phyloP scores from a whole-genome alignment of 2,888 invertebrate genomes.

The Spilarctia lutea region DNA sequence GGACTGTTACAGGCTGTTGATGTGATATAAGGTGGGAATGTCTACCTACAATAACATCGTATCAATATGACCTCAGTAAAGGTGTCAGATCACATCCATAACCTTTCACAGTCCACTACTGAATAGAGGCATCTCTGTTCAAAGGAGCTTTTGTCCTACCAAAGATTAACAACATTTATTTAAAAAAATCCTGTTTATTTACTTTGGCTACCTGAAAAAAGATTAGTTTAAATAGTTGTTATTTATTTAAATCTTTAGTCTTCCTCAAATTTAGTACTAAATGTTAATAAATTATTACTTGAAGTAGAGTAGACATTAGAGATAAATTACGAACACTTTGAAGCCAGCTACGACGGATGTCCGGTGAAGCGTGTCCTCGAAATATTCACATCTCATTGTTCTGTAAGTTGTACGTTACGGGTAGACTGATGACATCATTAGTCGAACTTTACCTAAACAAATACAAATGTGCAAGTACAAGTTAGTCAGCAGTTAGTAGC shows the following conservation, averaged over 20 bases:
- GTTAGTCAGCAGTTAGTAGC: conserved; percentile 10
- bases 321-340: background rate
- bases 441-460: conserved; percentile 19
- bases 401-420: background rate
- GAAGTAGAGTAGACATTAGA: background rate
- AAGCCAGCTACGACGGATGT: background rate
- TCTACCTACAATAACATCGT: background rate
- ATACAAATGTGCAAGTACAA: conserved; percentile 19
- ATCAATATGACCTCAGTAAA: background rate
- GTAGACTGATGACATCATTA: conserved; percentile 26
- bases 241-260: no score
- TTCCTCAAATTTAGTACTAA: no score
- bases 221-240: no score
- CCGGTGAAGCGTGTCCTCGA: background rate
- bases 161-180: no score
- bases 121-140: no score
- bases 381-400: background rate
- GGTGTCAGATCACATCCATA: no score
- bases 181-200: no score
- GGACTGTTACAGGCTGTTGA: no score
- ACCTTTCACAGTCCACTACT: no score
- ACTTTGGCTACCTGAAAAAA: no score
- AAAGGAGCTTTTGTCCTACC: no score
- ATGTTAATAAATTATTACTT: no score
- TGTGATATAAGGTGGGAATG: background rate